Conservation (phyloP, 2,113 vertebrate genomes). For the Alexandromys fortis region DNA sequence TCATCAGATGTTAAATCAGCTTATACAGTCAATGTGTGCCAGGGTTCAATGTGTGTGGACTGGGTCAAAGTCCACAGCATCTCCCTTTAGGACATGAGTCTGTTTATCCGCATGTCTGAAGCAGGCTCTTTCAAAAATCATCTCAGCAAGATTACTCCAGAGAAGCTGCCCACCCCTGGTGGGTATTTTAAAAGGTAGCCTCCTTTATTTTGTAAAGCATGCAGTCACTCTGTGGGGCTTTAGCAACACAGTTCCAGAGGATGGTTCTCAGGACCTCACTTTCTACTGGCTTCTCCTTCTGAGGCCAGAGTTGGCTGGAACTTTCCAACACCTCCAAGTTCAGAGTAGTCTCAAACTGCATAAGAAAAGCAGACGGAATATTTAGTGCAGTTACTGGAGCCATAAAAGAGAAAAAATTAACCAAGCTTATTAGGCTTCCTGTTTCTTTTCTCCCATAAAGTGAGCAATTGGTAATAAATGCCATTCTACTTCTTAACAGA, state of each 20-base stretch:
- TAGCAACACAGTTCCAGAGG: not conserved
- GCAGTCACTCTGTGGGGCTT: not conserved
- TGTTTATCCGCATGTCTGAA: not conserved
- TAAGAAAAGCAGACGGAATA: slow-evolving; percentile 68
- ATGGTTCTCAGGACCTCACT: not conserved
- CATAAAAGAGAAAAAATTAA: slow-evolving; percentile 77
- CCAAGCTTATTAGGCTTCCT: slow-evolving; percentile 75
- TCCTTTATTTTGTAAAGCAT: not conserved
- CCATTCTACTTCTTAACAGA: slow-evolving; percentile 75
- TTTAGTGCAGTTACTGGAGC: slow-evolving; percentile 69
- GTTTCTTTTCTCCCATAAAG: slow-evolving; percentile 76
- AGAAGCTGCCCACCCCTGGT: not conserved
- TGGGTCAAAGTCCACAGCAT: not conserved
- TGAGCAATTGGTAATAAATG: slow-evolving; percentile 75
- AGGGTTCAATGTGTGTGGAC: not conserved
- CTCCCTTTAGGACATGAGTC: not conserved
- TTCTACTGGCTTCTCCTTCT: fast-evolving
- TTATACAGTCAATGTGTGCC: not conserved
- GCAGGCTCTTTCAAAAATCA: not conserved
- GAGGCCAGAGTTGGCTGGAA: not conserved
- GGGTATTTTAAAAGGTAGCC: not conserved
- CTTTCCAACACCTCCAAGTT: not conserved
- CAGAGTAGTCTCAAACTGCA: not conserved
- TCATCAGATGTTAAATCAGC: not conserved
- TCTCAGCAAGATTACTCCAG: not conserved